Conservation (phyloP, 2,113 vertebrate species). For the Galemys pyrenaicus region DNA sequence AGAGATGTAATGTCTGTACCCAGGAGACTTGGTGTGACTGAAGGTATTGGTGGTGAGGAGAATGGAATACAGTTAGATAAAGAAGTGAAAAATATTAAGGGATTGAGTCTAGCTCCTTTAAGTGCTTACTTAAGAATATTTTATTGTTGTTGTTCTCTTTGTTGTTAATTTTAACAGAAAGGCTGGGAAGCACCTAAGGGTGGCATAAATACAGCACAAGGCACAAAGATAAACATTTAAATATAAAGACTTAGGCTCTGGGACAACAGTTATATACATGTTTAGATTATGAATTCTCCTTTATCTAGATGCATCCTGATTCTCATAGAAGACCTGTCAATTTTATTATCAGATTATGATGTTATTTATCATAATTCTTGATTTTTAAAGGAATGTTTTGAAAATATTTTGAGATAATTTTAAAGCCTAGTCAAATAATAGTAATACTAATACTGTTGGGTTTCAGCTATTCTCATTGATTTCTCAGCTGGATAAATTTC, state of each 20-base stretch:
- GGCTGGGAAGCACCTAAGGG: not conserved
- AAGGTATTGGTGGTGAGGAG: not conserved
- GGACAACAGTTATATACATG: not conserved
- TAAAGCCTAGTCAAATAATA: conserved; percentile 1
- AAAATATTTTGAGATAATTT: not conserved
- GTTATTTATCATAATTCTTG: not conserved
- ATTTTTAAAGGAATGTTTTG: not conserved
- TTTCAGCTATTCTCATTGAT: not conserved
- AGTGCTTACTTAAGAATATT: not conserved
- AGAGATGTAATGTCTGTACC: not conserved
- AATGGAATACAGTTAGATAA: not conserved
- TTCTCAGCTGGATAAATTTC: not conserved
- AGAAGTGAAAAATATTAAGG: not conserved
- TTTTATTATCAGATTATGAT: not conserved
- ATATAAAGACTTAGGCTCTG: not conserved
- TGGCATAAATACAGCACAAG: not conserved
- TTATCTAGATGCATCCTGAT: not conserved
- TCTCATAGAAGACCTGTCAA: not conserved
- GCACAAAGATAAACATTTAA: not conserved
- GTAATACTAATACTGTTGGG: not conserved
- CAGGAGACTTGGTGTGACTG: too few relatives aligned
- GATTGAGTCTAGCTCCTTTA: not conserved
- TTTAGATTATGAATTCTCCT: not conserved
- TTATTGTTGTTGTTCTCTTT: not conserved
- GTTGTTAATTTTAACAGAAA: conserved; percentile 50